Conservation (phyloP, 1,140 invertebrate species). For the Hesperophylax magnus region DNA sequence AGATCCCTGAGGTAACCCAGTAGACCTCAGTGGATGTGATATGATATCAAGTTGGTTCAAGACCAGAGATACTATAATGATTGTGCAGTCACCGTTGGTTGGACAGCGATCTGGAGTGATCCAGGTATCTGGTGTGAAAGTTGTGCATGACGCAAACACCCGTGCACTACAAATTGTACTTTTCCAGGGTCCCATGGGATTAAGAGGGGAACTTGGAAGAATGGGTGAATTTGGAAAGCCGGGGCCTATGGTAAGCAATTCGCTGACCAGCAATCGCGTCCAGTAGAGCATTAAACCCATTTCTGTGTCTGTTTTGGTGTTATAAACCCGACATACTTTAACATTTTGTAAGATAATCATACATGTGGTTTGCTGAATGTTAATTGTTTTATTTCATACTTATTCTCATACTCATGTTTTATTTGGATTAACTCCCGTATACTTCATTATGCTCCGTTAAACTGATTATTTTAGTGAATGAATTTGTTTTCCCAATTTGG, state of each 20-base stretch:
- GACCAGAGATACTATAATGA: no score
- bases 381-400: conserved; percentile 43
- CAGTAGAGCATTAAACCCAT: conserved; percentile 56
- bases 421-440: conserved; percentile 21
- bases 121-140: no score
- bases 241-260: conserved; percentile 81
- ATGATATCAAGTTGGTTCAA: no score
- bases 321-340: conserved; percentile 27
- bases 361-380: conserved; percentile 54
- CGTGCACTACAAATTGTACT: conserved; percentile 53
- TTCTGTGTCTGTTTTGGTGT: conserved; percentile 47
- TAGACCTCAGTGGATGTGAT: no score
- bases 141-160: conserved; percentile 50
- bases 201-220: conserved; percentile 85
- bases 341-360: conserved; percentile 52
- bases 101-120: no score
- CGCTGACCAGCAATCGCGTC: conserved; percentile 59
- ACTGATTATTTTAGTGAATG: conserved; percentile 29
- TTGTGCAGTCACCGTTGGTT: no score
- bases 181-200: conserved; percentile 87
- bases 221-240: conserved; percentile 82
- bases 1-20: no score
- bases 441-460: conserved; percentile 22
- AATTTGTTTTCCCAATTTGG: conserved; percentile 29
- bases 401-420: conserved; percentile 27